Evolutionary conservation across 1,140 invertebrate genomes (phyloP).

Genomic region (Cydia splendana): DNA sequence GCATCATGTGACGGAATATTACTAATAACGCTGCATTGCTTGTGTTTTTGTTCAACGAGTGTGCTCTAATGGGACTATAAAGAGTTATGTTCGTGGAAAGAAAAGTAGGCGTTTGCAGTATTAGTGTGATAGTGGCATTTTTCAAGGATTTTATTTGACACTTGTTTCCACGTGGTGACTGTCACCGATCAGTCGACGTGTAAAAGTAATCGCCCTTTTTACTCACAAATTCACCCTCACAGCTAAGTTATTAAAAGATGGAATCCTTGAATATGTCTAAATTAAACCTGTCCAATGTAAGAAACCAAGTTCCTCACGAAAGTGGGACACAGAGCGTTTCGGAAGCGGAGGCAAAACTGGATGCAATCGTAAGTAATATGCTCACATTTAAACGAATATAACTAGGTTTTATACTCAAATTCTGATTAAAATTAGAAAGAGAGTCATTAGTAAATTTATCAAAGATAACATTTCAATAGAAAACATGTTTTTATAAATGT

Average conservation of each 20-base stretch:
- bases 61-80: slow-evolving; percentile 42
- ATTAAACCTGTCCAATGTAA: slow-evolving; percentile 66
- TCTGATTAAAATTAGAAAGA: neutral
- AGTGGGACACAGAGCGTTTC: slow-evolving; percentile 53
- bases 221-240: slow-evolving; percentile 45
- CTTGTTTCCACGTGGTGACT: slow-evolving; percentile 75
- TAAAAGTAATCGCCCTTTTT: slow-evolving; percentile 53
- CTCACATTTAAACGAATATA: neutral
- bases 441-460: neutral
- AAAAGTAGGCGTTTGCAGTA: slow-evolving; percentile 35
- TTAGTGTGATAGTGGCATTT: slow-evolving; percentile 39
- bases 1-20: slow-evolving; percentile 44
- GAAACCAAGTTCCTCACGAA: slow-evolving; percentile 53
- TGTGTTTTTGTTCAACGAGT: slow-evolving; percentile 38
- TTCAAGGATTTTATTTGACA: slow-evolving; percentile 61
- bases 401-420: neutral
- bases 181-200: slow-evolving; percentile 71
- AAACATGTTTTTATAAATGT: slow-evolving; percentile 5
- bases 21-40: slow-evolving; percentile 35
- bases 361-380: slow-evolving; percentile 59
- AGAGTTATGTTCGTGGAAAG: slow-evolving; percentile 42
- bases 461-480: neutral
- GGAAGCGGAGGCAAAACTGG: slow-evolving; percentile 52
- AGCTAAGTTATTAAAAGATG: slow-evolving; percentile 54
- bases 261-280: slow-evolving; percentile 72